Evolutionary conservation across 2,888 invertebrate species (phyloP).

Genomic region (Eupelmus urozonus): DNA sequence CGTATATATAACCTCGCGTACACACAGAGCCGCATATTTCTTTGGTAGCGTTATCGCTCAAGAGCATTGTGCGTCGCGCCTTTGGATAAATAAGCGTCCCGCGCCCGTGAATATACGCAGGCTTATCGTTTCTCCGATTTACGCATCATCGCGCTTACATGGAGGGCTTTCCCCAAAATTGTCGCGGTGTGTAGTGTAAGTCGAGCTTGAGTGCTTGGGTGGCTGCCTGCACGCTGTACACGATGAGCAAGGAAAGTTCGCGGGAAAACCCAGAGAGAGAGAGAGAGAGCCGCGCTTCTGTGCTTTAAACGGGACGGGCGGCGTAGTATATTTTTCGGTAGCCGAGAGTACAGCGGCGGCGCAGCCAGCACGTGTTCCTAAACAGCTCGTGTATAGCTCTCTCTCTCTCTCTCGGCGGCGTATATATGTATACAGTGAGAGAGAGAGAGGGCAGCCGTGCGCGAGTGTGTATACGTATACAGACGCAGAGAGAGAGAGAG

Average conservation of each 20-base stretch:
- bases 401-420: not conserved
- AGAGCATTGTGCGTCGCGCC: slow-evolving; percentile 6
- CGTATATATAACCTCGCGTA: slow-evolving; percentile 67
- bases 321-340: slow-evolving; percentile 42
- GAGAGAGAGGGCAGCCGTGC: slow-evolving; percentile 23
- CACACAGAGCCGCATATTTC: no score
- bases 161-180: slow-evolving; percentile 6
- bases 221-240: no score
- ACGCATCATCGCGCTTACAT: no score
- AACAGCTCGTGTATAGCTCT: slow-evolving; percentile 37
- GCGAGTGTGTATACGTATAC: not conserved
- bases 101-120: no score
- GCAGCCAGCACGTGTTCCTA: slow-evolving; percentile 53
- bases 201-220: no score
- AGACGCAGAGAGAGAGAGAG: slow-evolving; percentile 7
- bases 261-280: slow-evolving; percentile 10
- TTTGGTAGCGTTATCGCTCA: slow-evolving; percentile 3
- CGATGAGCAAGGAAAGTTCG: not conserved
- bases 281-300: not conserved
- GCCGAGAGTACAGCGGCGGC: not conserved
- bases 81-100: no score
- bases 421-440: slow-evolving; percentile 5
- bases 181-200: no score
- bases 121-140: no score
- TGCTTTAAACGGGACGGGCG: slow-evolving; percentile 26